Conservation (phyloP, 2,797 vertebrate species). For the Eulemur albifrons region DNA sequence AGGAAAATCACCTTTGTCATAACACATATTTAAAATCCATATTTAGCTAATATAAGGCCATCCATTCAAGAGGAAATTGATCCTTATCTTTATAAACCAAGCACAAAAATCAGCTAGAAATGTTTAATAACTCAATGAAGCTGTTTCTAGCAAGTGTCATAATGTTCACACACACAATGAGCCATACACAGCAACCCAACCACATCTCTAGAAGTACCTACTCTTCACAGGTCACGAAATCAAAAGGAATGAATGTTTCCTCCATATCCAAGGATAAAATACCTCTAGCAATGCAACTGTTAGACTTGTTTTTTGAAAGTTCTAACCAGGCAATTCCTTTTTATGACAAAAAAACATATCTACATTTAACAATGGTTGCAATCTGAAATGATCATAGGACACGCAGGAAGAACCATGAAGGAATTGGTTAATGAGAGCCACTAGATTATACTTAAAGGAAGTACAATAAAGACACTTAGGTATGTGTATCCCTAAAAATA, state of each 20-base stretch:
- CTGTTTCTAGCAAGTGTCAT: neutral
- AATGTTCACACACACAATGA: neutral
- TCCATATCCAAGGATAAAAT: neutral
- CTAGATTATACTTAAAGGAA: neutral
- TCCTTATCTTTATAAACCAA: neutral
- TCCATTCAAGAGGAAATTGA: neutral
- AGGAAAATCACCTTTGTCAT: neutral
- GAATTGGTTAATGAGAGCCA: neutral
- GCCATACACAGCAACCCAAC: neutral
- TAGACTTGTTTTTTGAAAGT: neutral
- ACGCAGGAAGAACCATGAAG: neutral
- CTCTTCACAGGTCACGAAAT: neutral
- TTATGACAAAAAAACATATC: neutral
- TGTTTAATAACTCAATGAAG: neutral
- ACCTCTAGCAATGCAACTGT: neutral
- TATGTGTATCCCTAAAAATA: neutral
- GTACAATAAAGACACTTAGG: neutral
- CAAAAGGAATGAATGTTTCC: constrained; percentile 26
- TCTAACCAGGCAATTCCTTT: neutral
- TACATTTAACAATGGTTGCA: neutral
- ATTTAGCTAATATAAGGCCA: neutral
- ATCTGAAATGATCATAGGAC: neutral
- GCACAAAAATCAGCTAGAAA: neutral
- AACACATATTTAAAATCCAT: neutral
- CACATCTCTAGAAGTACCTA: neutral